Evolutionary conservation across 2,888 invertebrate species (phyloP), one percentile per base, ranked within the genome.

Genomic region (Rhyacophila evoluta): DNA sequence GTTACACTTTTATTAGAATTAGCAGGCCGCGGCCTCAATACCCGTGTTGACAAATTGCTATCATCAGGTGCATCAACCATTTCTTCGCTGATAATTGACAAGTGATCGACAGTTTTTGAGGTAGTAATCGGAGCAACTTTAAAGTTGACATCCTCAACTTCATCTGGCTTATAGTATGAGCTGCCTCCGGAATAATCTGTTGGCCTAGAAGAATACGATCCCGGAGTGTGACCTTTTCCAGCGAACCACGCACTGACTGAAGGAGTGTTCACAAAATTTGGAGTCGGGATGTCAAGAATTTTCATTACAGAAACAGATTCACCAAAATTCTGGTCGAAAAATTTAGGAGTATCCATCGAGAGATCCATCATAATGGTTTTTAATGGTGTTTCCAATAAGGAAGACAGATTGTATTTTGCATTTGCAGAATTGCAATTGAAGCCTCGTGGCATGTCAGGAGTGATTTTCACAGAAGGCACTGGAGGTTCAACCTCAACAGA

Each of bases 101-200:
- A 19, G 15, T 19, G 75, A 27, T 41, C 55, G 10, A 36, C 15
- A 19, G 41, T 39, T 68, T 72, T 69, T 6, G 19, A 25, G 12
- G 76, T n/a, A 28, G 73, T 25, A 55, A 84, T 84, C 1, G 84
- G 84, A 80, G 86, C 85, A 37, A 86, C 84, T 77, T 87, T 72
- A 36, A 15, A 37, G 6, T 74, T 27, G 28, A 36, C 70, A 41
- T 74, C 87, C 83, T 92, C 92, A 77, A 91, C 91, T 83, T 92
- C 92, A 83, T 92, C 92, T 0, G 92, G 92, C 80, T 91, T 90
- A 83, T 92, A 92, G 83, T 92, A 92, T 1, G 92, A 92, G 1
- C 92, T 90, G 3, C 92, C 89, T 76, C 92, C 91, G 6, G 92
- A 92, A 85, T 92, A 92, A 83, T 92, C 92, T 0, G 91, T 91